Conservation (phyloP, 2,113 vertebrate species). For the Lampris incognitus region DNA sequence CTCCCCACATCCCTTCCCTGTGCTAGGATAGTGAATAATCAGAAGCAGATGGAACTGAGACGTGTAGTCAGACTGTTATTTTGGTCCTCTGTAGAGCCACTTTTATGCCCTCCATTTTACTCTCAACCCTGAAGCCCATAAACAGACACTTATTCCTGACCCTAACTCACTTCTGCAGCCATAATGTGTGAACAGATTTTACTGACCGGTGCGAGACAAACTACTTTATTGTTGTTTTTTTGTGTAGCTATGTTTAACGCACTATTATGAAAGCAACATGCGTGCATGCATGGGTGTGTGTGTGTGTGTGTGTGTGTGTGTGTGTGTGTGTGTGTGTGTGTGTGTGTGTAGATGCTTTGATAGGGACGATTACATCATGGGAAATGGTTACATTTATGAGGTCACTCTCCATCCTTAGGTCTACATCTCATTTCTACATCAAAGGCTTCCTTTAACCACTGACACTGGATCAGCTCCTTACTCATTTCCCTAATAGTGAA, state of each 20-base stretch:
- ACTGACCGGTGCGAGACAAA: slow-evolving; percentile 38
- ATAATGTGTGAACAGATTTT: slow-evolving; percentile 51
- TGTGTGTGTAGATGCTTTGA: not conserved
- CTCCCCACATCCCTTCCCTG: slow-evolving; percentile 62
- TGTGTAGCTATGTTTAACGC: not conserved
- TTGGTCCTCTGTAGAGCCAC: slow-evolving; percentile 71
- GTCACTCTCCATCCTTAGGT: slow-evolving; percentile 46
- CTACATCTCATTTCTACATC: slow-evolving; percentile 51
- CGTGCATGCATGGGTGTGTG: too few relatives aligned
- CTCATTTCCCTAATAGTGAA: slow-evolving; percentile 64
- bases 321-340: not conserved
- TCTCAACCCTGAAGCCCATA: slow-evolving; percentile 55
- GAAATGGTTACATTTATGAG: slow-evolving; percentile 55
- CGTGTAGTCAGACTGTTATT: slow-evolving; percentile 73
- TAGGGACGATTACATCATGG: slow-evolving; percentile 56
- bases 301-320: too few relatives aligned
- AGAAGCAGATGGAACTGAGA: slow-evolving; percentile 75
- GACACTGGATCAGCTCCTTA: slow-evolving; percentile 64
- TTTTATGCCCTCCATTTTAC: slow-evolving; percentile 59
- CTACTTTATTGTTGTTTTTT: slow-evolving; percentile 27
- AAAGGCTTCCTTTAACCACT: slow-evolving; percentile 58
- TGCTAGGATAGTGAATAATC: slow-evolving; percentile 82
- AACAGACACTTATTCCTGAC: slow-evolving; percentile 73
- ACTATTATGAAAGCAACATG: too few relatives aligned
- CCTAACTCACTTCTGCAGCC: slow-evolving; percentile 52